These are phyloP conservation scores for Lacanobia wlatinum DNA, from an alignment of 2,888 invertebrate genomes.

Conservation along the genomic window DNA sequence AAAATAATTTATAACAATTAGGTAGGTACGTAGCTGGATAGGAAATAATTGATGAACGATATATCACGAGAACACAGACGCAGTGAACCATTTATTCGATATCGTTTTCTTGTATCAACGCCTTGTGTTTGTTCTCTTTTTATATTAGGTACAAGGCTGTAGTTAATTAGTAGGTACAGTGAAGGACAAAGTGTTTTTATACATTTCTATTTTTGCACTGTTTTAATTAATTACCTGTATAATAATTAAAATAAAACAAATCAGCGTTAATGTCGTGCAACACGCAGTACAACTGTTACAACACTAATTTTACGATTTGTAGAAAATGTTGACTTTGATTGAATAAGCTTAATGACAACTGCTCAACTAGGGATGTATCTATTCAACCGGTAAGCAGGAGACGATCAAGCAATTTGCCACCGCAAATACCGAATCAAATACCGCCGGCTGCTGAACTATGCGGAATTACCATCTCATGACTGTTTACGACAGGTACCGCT, in stretches of 20 bases:
- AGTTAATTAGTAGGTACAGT: background rate
- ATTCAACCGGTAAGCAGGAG: conserved; percentile 16
- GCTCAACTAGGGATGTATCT: conserved; percentile 2
- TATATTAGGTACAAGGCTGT: background rate
- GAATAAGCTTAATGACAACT: conserved; percentile 1
- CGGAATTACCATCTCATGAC: conserved; percentile 44
- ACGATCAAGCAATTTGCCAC: conserved; percentile 43
- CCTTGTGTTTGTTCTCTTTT: background rate
- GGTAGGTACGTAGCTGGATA: background rate
- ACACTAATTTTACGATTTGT: background rate
- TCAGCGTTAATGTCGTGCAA: background rate
- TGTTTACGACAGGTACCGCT: conserved; percentile 29
- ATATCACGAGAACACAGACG: background rate
- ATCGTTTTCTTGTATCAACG: conserved; percentile 10
- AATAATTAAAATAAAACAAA: background rate
- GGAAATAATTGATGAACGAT: conserved; percentile 1
- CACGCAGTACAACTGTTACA: background rate
- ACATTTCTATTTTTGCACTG: background rate
- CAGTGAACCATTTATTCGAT: conserved; percentile 1
- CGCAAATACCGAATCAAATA: conserved; percentile 64
- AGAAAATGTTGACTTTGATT: background rate
- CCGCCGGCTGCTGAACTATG: conserved; percentile 46
- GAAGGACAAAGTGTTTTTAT: background rate
- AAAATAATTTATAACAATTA: conserved; percentile 9
- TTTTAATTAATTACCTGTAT: background rate